Evolutionary conservation across 2,888 invertebrate genomes (phyloP).

Genomic region (Catocala sponsa): DNA sequence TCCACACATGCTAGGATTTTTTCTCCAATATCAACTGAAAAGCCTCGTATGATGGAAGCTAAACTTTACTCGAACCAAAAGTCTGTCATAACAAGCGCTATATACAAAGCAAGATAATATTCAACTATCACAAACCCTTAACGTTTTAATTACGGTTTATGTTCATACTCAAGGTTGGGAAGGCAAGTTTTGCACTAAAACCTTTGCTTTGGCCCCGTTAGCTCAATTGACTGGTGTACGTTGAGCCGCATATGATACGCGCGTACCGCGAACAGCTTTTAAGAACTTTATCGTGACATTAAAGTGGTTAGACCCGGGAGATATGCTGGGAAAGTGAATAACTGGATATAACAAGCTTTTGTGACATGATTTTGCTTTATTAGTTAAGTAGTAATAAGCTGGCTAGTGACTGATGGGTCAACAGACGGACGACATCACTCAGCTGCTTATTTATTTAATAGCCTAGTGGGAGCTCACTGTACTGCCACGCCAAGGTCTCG

Average conservation of each 20-base stretch:
- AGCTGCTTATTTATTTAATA: too few species aligned
- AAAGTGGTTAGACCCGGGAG: conserved; percentile 10
- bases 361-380: background rate
- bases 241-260: conserved; percentile 20
- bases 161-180: conserved; percentile 25
- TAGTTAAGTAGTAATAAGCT: background rate
- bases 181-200: conserved; percentile 45
- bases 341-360: conserved; percentile 10
- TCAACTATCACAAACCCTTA: conserved; percentile 18
- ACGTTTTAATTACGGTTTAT: conserved; percentile 48
- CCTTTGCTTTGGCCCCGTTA: conserved; percentile 26
- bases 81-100: conserved; percentile 10
- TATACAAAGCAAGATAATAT: conserved; percentile 20
- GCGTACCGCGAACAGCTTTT: conserved; percentile 45
- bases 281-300: conserved; percentile 40
- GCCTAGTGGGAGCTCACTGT: too few species aligned
- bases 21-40: too few species aligned
- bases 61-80: background rate
- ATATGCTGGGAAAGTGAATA: background rate
- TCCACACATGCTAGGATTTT: too few species aligned
- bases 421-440: too few species aligned
- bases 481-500: too few species aligned
- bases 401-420: background rate
- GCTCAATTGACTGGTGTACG: conserved; percentile 31
- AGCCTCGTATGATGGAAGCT: background rate